phyloP scores from a whole-genome alignment of 2,113 vertebrate species.

The Catagonus wagneri region DNA sequence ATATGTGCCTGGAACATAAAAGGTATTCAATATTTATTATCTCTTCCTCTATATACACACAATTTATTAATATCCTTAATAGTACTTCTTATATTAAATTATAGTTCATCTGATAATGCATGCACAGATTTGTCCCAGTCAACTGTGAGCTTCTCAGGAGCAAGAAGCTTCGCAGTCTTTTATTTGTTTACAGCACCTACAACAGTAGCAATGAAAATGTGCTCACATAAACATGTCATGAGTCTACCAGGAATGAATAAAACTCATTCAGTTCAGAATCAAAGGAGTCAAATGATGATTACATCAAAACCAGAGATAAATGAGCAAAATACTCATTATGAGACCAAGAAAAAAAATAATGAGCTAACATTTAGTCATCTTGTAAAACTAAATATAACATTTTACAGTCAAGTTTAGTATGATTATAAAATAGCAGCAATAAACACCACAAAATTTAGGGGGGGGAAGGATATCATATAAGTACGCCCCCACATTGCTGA shows the following conservation, averaged over 20 bases:
- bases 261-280: background rate
- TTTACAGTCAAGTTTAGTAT: background rate
- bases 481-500: no score
- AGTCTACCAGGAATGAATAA: background rate
- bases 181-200: background rate
- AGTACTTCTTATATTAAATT: background rate
- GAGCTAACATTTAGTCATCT: background rate
- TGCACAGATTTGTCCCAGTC: background rate
- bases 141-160: background rate
- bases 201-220: background rate
- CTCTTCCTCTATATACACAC: background rate
- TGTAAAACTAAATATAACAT: background rate
- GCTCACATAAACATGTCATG: background rate
- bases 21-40: background rate
- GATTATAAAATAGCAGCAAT: background rate
- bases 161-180: background rate
- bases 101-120: background rate
- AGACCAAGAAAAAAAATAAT: background rate
- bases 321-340: background rate
- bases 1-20: background rate
- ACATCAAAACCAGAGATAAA: background rate
- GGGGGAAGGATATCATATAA: background rate
- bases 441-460: background rate
- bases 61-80: background rate
- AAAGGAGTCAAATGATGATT: background rate